Evolutionary conservation across 2,113 vertebrate genomes (phyloP).

Genomic region (Odocoileus hemionus): DNA sequence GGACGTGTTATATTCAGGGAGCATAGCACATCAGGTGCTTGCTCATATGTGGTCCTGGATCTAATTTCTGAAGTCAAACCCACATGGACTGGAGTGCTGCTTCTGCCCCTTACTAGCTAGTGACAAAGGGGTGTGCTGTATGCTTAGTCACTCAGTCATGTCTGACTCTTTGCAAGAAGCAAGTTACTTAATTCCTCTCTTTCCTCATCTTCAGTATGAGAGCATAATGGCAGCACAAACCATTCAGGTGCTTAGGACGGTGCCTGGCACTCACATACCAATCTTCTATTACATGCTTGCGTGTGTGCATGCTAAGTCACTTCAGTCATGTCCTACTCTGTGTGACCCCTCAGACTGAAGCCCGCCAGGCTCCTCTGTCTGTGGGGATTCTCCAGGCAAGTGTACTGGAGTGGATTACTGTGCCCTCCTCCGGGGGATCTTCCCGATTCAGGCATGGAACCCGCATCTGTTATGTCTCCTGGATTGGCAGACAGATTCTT

Average conservation of each 20-base stretch:
- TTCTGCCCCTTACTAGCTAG: not conserved
- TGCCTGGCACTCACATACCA: not conserved
- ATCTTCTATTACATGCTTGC: not conserved
- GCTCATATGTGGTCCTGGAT: not conserved
- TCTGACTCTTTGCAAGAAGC: not conserved
- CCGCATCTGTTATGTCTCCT: not conserved
- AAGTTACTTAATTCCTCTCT: not conserved
- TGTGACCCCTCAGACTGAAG: not conserved
- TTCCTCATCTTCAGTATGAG: not conserved
- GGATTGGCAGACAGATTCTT: not conserved
- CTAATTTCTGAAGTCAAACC: not conserved
- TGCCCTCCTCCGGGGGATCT: not conserved
- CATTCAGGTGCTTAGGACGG: not conserved
- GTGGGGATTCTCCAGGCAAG: not conserved
- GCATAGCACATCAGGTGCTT: accelerated
- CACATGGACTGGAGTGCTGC: not conserved
- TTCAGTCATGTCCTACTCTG: not conserved
- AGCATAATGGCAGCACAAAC: accelerated
- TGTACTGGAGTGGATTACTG: not conserved
- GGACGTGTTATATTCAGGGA: not conserved
- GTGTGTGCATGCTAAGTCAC: not conserved
- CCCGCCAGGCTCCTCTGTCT: not conserved
- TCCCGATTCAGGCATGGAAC: not conserved
- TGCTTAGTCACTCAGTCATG: not conserved
- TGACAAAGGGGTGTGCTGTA: not conserved